Percentiles rank a stretch among this genome's conserved stretches.
These are phyloP conservation scores for Salminus brasiliensis DNA, from an alignment of 2,113 vertebrate genomes.

Conservation along the genomic window DNA sequence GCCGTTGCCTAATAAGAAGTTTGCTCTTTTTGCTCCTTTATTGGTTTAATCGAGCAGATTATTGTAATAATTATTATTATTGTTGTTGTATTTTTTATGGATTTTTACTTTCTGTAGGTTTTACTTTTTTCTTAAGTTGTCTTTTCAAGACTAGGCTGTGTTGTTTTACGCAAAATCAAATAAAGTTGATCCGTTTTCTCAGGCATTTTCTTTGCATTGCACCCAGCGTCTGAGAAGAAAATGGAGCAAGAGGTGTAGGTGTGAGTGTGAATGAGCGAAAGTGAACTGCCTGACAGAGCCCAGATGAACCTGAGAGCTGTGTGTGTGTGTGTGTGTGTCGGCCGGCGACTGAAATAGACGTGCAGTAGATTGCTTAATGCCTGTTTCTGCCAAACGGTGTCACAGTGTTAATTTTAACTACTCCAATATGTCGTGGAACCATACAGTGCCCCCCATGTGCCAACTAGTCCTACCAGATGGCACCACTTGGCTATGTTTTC, in stretches of 20 bases:
- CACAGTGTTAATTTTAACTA: slow-evolving; percentile 82
- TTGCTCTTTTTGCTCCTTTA: slow-evolving; percentile 6
- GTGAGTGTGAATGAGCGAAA: not conserved
- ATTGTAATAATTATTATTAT: slow-evolving; percentile 49
- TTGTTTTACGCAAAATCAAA: slow-evolving; percentile 61
- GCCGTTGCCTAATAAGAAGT: not conserved
- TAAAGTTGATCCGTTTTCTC: slow-evolving; percentile 58
- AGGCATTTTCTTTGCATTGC: slow-evolving; percentile 7
- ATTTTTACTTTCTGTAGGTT: slow-evolving; percentile 50
- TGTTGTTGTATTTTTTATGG: slow-evolving; percentile 54
- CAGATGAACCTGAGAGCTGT: slow-evolving; percentile 33
- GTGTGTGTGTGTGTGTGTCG: slow-evolving; percentile 27
- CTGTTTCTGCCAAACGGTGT: slow-evolving; percentile 76
- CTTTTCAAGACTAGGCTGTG: slow-evolving; percentile 42
- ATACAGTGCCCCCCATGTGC: slow-evolving; percentile 65
- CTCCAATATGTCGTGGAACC: slow-evolving; percentile 77
- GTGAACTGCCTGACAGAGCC: not conserved
- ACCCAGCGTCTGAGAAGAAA: too few relatives aligned
- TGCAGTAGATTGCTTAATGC: slow-evolving; percentile 64
- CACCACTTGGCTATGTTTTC: slow-evolving; percentile 70
- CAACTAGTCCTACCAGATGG: slow-evolving; percentile 81
- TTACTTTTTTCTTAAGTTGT: slow-evolving; percentile 47
- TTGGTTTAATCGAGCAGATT: slow-evolving; percentile 41
- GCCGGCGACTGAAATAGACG: slow-evolving; percentile 65
- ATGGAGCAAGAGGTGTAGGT: not conserved